Percentiles rank a stretch among this genome's conserved stretches.
These are phyloP conservation scores for Disparrhopalites patrizii DNA, from an alignment of 2,888 invertebrate species.

Conservation along the genomic window DNA sequence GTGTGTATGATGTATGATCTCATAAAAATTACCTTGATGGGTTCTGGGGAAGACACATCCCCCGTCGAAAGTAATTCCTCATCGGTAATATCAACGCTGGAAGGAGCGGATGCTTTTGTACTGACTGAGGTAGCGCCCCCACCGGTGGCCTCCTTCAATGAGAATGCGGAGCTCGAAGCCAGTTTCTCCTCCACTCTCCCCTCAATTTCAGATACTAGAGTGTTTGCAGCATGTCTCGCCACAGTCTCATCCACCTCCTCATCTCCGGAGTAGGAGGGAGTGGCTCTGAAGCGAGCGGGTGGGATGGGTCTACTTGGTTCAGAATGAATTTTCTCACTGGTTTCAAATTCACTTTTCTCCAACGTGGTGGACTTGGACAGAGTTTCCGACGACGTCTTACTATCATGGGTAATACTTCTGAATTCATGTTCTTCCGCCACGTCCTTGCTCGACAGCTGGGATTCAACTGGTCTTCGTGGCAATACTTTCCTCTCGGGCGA, in stretches of 20 bases:
- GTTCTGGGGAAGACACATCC: slow-evolving; percentile 63
- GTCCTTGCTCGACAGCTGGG: background rate
- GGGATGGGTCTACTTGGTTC: slow-evolving; percentile 53
- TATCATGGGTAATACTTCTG: slow-evolving; percentile 29
- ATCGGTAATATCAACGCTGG: slow-evolving; percentile 59
- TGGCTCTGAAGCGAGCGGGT: background rate
- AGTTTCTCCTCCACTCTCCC: slow-evolving; percentile 55
- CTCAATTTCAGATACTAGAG: slow-evolving; percentile 57
- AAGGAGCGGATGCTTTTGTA: slow-evolving; percentile 33
- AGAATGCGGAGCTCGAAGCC: slow-evolving; percentile 24
- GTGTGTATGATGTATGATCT: too few species aligned
- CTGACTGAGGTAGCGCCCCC: background rate
- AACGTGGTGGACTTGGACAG: slow-evolving; percentile 33
- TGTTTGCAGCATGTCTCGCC: slow-evolving; percentile 12
- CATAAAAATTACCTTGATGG: slow-evolving; percentile 56
- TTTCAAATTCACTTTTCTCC: slow-evolving; percentile 45
- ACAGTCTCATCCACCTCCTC: slow-evolving; percentile 44
- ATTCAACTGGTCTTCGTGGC: slow-evolving; percentile 6
- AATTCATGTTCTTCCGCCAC: slow-evolving; percentile 21
- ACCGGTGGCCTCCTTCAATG: too few species aligned
- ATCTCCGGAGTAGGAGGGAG: slow-evolving; percentile 48
- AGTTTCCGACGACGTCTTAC: slow-evolving; percentile 30
- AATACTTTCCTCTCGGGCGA: slow-evolving; percentile 40
- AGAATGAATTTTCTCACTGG: slow-evolving; percentile 48
- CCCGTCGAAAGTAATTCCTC: slow-evolving; percentile 70